phyloP scores from a whole-genome alignment of 2,113 vertebrate species.

The Pampusana beccarii region DNA sequence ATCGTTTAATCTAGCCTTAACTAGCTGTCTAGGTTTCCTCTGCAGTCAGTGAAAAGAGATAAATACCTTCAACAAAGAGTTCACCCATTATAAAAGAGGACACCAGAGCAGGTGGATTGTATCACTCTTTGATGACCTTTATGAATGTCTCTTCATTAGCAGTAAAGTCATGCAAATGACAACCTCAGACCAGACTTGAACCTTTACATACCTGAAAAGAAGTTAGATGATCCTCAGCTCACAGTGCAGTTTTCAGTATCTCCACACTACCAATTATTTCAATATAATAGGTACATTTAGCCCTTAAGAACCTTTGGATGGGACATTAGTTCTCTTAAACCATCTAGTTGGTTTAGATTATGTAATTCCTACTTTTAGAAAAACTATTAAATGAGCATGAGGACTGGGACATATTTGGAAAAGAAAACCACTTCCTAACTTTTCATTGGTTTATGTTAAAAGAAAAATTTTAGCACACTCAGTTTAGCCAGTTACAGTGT shows the following conservation, averaged over 20 bases:
- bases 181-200: neutral
- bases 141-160: neutral
- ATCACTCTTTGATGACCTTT: neutral
- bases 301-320: neutral
- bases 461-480: neutral
- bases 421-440: neutral
- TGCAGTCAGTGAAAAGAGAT: neutral
- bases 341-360: neutral
- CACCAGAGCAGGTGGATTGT: neutral
- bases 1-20: neutral
- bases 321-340: neutral
- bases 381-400: neutral
- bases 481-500: neutral
- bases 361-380: neutral
- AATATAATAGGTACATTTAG: neutral
- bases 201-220: neutral
- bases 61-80: neutral
- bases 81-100: neutral
- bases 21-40: neutral
- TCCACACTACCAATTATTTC: neutral
- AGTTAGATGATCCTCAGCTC: neutral
- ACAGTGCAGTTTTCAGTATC: neutral
- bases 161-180: neutral
- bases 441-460: neutral
- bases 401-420: neutral